These are phyloP conservation scores for Caenorhabditis parvicauda DNA, from an alignment of 2,888 invertebrate species.

Conservation along the genomic window DNA sequence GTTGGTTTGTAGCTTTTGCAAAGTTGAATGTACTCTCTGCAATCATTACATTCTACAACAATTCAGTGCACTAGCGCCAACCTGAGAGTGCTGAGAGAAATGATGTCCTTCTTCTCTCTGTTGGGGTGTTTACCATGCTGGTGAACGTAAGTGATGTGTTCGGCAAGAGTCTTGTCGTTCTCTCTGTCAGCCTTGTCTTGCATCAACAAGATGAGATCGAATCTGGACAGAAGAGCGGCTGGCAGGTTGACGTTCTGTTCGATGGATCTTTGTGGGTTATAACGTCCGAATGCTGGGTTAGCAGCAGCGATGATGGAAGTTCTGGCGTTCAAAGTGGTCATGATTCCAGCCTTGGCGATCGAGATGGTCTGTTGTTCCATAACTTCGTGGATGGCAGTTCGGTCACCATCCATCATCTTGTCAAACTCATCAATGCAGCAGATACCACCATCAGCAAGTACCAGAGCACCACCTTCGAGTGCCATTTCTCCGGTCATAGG, in stretches of 20 bases:
- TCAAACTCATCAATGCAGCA: constrained; percentile 99
- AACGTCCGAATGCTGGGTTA: constrained; percentile 91
- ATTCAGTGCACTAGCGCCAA: constrained; percentile 26
- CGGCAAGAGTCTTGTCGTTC: constrained; percentile 78
- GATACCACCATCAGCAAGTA: constrained; percentile 58
- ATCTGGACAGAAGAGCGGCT: constrained; percentile 87
- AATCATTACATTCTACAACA: constrained; percentile 5
- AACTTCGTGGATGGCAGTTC: constrained; percentile 93
- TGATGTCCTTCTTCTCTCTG: constrained; percentile 26
- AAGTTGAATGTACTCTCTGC: constrained; percentile 75
- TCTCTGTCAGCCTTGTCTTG: constrained; percentile 72
- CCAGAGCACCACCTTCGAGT: constrained; percentile 88
- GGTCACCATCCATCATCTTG: constrained; percentile 93
- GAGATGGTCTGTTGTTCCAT: constrained; percentile 96
- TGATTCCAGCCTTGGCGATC: constrained; percentile 98
- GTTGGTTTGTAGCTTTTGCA: constrained; percentile 84
- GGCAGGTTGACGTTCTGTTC: constrained; percentile 97
- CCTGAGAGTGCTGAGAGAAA: constrained; percentile 77
- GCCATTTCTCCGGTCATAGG: constrained; percentile 95
- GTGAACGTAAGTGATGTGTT: constrained; percentile 97
- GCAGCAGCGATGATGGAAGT: constrained; percentile 97
- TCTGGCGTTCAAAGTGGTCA: constrained; percentile 94
- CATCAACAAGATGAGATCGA: constrained; percentile 59
- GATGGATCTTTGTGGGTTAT: constrained; percentile 88
- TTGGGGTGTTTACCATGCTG: constrained; percentile 73